phyloP scores from a whole-genome alignment of 2,797 vertebrate species.

The Tamandua tetradactyla region DNA sequence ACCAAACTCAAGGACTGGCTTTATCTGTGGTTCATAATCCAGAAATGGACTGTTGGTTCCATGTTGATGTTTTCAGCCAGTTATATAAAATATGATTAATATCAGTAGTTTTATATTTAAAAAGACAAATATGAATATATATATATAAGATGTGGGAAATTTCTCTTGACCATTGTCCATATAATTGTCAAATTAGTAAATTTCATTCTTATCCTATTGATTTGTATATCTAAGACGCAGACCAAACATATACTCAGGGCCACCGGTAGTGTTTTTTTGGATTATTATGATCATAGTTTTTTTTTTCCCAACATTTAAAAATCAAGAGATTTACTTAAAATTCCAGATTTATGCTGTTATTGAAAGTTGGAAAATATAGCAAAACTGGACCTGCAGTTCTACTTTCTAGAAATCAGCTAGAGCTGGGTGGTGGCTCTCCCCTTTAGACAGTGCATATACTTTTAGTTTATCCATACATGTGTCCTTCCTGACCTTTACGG shows the following conservation, averaged over 20 bases:
- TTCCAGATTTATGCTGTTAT: constrained; percentile 1
- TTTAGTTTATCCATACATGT: neutral
- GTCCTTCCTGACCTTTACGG: neutral
- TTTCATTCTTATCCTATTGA: constrained; percentile 7
- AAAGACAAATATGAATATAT: neutral
- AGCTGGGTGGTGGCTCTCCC: neutral
- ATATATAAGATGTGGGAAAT: neutral
- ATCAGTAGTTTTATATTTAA: constrained; percentile 22
- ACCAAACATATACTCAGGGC: neutral
- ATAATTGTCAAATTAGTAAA: no score
- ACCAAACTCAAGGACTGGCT: neutral
- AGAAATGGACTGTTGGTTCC: constrained; percentile 35
- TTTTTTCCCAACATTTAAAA: constrained; percentile 6
- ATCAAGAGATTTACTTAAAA: constrained; percentile 2
- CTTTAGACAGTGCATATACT: neutral
- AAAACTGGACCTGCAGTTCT: neutral
- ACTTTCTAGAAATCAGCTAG: neutral
- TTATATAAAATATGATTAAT: constrained; percentile 1
- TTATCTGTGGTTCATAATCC: neutral
- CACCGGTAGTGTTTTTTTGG: neutral
- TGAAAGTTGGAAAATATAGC: constrained; percentile 21
- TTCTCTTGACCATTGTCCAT: constrained; percentile 15
- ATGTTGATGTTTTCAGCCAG: constrained; percentile 31
- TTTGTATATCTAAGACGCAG: neutral
- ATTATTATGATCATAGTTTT: neutral